phyloP scores from a whole-genome alignment of 2,113 vertebrate species.

The Cyanoderma ruficeps region DNA sequence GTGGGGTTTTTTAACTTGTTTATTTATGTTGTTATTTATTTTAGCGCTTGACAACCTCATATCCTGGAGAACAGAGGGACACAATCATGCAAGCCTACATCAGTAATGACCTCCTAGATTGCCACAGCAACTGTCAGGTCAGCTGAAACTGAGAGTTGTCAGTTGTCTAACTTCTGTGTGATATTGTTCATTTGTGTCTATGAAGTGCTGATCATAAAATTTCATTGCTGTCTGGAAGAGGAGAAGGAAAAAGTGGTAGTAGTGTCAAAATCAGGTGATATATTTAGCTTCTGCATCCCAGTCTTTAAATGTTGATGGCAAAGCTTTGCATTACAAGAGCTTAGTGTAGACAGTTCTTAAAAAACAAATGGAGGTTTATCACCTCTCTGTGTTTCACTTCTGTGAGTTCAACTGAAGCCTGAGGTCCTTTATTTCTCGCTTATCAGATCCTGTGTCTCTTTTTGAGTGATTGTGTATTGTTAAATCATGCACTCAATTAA shows the following conservation, averaged over 20 bases:
- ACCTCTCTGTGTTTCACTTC: not conserved
- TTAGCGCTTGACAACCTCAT: conserved; percentile 91
- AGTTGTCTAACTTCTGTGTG: not conserved
- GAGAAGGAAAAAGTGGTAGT: not conserved
- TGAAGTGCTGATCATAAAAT: not conserved
- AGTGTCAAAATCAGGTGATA: not conserved
- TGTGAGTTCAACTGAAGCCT: not conserved
- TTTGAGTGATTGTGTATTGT: not conserved
- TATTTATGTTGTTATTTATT: not conserved
- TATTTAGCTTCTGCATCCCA: not conserved
- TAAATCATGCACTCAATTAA: not conserved
- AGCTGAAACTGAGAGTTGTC: not conserved
- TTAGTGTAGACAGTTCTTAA: not conserved
- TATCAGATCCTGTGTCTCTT: not conserved
- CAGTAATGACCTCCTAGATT: conserved; percentile 89
- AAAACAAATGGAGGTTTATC: not conserved
- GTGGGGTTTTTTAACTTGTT: not conserved
- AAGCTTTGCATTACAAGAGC: not conserved
- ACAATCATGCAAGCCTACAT: conserved; percentile 91
- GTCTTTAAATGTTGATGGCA: not conserved
- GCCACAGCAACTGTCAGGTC: conserved; percentile 76
- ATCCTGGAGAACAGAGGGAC: conserved; percentile 93
- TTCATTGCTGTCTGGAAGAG: not conserved
- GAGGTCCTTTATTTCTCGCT: not conserved
- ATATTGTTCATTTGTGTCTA: not conserved